Conservation (phyloP, 2,113 vertebrate species). For the Etheostoma spectabile region DNA sequence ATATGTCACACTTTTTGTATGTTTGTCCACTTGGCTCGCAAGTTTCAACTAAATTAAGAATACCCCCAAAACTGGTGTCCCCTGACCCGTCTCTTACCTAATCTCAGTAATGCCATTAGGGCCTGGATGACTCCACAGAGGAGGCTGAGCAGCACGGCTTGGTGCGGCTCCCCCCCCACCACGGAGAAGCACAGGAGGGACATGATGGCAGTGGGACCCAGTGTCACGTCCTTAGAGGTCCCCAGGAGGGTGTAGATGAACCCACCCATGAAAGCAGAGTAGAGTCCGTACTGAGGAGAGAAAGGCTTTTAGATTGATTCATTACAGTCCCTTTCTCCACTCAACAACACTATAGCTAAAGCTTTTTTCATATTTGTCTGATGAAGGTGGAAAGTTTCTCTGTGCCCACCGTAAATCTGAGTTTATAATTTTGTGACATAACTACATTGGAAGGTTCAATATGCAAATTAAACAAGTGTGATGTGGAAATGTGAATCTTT, state of each 20-base stretch:
- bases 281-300: conserved; percentile 91
- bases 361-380: neutral
- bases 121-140: conserved; percentile 92
- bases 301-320: neutral
- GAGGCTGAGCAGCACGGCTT: conserved; percentile 90
- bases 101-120: conserved; percentile 88
- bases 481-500: neutral
- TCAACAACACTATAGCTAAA: too few species aligned
- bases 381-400: neutral
- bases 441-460: neutral
- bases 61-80: conserved; percentile 21
- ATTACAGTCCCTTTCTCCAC: neutral
- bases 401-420: neutral
- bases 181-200: conserved; percentile 92
- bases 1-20: neutral
- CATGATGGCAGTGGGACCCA: conserved; percentile 98
- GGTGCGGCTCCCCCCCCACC: conserved; percentile 84
- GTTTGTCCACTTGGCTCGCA: neutral
- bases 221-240: conserved; percentile 95
- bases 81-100: conserved; percentile 84
- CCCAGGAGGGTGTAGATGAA: conserved; percentile 94
- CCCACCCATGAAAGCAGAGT: conserved; percentile 95
- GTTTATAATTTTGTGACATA: neutral
- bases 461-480: neutral
- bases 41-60: conserved; percentile 2